Conservation (phyloP, 2,113 vertebrate genomes). For the Hippocampus mohnikei region DNA sequence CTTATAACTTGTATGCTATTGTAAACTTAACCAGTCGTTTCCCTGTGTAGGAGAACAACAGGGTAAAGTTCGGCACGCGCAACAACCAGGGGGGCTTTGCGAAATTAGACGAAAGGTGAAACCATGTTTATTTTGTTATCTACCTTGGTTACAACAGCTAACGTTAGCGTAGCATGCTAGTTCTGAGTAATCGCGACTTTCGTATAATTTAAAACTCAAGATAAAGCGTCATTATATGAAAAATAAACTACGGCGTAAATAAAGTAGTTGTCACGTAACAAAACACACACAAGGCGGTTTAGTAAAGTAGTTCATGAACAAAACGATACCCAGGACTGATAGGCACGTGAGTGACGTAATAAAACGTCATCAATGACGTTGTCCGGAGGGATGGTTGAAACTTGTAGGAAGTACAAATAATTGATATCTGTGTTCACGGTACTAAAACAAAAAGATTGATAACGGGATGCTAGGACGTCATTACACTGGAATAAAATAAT, state of each 20-base stretch:
- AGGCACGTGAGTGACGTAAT: neutral
- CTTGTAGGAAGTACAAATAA: neutral
- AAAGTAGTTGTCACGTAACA: neutral
- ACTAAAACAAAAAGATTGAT: neutral
- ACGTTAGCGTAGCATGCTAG: constrained; percentile 7
- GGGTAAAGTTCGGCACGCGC: neutral
- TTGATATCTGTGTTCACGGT: neutral
- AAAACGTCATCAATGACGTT: neutral
- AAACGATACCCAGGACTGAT: neutral
- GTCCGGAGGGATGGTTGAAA: neutral
- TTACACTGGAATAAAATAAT: neutral
- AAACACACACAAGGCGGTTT: neutral
- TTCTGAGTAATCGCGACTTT: neutral
- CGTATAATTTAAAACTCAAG: neutral
- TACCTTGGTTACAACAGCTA: neutral
- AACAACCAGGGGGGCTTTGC: neutral
- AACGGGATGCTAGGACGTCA: neutral
- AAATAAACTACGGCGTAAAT: neutral
- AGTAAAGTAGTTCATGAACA: neutral
- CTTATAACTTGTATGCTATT: neutral
- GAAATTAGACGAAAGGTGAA: constrained; percentile 3
- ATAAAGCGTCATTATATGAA: neutral
- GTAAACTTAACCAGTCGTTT: neutral
- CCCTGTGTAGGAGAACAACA: fast-evolving
- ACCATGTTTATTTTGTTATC: neutral